Conservation (phyloP, 2,113 vertebrate species). For the Phaethornis superciliosus region DNA sequence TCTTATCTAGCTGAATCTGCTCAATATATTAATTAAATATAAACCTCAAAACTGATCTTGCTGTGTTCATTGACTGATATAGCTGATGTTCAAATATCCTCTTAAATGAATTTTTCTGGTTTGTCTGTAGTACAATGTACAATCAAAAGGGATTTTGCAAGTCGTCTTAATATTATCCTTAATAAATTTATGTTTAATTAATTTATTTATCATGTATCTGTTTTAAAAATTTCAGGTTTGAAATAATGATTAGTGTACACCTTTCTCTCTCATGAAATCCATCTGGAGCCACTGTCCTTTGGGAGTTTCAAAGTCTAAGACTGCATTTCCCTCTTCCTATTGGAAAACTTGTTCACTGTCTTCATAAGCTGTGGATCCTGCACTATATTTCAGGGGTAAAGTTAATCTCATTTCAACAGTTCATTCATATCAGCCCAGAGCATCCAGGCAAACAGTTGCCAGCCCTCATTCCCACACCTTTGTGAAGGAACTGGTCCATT, state of each 20-base stretch:
- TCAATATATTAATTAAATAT: slow-evolving; percentile 55
- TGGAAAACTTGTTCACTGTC: neutral
- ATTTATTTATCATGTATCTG: neutral
- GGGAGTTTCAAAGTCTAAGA: neutral
- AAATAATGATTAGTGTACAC: neutral
- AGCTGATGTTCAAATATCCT: slow-evolving; percentile 10
- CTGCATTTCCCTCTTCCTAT: neutral
- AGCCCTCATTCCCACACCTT: neutral
- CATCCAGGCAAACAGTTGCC: neutral
- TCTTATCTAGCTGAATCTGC: slow-evolving; percentile 29
- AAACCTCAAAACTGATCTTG: slow-evolving; percentile 41
- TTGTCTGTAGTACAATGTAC: neutral
- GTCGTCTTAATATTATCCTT: neutral
- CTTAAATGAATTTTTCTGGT: neutral
- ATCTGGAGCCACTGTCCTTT: neutral
- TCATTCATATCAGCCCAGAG: neutral
- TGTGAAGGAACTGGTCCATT: neutral
- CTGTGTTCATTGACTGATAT: neutral
- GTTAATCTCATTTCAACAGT: neutral
- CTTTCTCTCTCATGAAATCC: neutral
- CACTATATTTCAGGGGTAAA: neutral
- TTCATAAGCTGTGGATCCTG: neutral
- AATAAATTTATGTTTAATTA: neutral
- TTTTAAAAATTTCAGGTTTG: neutral
- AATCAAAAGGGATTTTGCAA: neutral